These are phyloP conservation scores for Scolopax mira DNA, from an alignment of 2,113 vertebrate genomes.

Conservation along the genomic window DNA sequence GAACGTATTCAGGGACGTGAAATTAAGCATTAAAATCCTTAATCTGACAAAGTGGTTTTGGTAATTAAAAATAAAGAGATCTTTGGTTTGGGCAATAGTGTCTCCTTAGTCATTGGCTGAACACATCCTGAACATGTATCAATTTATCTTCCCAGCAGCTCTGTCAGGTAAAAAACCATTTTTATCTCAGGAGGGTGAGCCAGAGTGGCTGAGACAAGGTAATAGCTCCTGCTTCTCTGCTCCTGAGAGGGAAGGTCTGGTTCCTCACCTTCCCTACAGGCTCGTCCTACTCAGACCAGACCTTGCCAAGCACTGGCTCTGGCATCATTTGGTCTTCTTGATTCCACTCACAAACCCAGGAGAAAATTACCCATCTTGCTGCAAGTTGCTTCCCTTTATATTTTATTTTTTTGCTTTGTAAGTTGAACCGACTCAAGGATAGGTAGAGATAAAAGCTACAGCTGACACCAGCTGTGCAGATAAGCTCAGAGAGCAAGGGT, in stretches of 20 bases:
- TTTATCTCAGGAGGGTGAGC: neutral
- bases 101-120: neutral
- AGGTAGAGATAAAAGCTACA: conserved; percentile 9
- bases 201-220: neutral
- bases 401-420: neutral
- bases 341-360: neutral
- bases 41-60: neutral
- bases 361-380: neutral
- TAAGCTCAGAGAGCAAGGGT: neutral
- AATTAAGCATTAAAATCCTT: neutral
- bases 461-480: conserved; percentile 1
- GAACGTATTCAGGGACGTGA: neutral
- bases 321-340: neutral
- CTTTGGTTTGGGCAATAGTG: neutral
- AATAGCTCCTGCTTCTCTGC: neutral
- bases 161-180: neutral
- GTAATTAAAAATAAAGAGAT: neutral
- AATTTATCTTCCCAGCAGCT: neutral
- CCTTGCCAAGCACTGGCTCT: neutral
- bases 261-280: neutral
- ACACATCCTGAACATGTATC: neutral
- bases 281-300: neutral
- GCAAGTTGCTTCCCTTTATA: too few relatives aligned
- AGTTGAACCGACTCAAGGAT: neutral
- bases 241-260: neutral